These are phyloP conservation scores for Cynocephalus volans DNA, from an alignment of 2,113 vertebrate species.

Conservation along the genomic window DNA sequence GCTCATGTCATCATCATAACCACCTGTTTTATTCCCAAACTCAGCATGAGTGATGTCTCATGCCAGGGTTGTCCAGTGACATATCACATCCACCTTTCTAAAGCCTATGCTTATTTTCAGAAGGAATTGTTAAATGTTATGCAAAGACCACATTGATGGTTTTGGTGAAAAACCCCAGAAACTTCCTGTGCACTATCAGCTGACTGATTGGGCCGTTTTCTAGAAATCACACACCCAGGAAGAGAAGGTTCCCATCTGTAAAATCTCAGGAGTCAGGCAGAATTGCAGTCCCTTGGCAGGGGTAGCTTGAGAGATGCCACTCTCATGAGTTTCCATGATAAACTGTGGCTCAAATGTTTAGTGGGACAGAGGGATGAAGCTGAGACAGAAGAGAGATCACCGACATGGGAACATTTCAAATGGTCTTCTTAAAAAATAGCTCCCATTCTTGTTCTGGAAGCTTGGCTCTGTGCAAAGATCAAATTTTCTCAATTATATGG, in stretches of 20 bases:
- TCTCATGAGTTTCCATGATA: not conserved
- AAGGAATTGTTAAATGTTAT: not conserved
- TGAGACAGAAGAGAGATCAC: not conserved
- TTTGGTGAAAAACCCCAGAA: slow-evolving; percentile 33
- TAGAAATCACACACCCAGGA: slow-evolving; percentile 64
- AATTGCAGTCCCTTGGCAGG: not conserved
- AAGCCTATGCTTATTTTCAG: slow-evolving; percentile 2
- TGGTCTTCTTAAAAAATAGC: not conserved
- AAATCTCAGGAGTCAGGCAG: not conserved
- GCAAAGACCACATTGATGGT: not conserved
- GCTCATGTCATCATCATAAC: not conserved
- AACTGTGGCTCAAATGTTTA: not conserved
- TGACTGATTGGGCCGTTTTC: slow-evolving; percentile 17
- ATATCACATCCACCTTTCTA: not conserved
- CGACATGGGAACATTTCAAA: not conserved
- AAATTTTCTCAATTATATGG: not conserved
- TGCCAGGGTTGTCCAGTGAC: not conserved
- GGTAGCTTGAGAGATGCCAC: not conserved
- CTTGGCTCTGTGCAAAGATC: not conserved
- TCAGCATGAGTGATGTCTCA: not conserved
- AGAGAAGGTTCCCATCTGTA: not conserved
- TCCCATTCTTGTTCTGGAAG: not conserved
- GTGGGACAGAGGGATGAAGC: not conserved
- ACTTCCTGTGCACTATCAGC: slow-evolving; percentile 55
- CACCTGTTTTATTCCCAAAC: not conserved